These are phyloP conservation scores for Zele albiditarsus DNA, from an alignment of 2,888 invertebrate genomes.

Conservation along the genomic window DNA sequence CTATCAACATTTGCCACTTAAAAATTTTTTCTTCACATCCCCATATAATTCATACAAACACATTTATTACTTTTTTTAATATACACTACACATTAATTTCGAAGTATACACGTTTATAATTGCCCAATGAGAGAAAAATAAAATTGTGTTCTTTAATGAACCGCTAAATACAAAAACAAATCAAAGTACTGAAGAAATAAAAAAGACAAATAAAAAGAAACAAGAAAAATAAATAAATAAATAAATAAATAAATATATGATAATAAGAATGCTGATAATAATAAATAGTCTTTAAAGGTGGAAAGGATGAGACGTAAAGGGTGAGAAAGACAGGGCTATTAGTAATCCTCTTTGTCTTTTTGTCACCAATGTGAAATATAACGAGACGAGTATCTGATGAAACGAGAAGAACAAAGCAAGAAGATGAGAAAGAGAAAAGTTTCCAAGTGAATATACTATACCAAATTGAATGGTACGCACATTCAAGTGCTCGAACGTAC, in stretches of 20 bases:
- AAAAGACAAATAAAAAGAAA: background rate
- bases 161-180: slow-evolving; percentile 1
- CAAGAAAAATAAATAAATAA: background rate
- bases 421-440: slow-evolving; percentile 12
- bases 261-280: slow-evolving; percentile 11
- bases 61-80: slow-evolving; percentile 3
- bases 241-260: slow-evolving; percentile 1
- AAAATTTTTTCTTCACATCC: background rate
- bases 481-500: slow-evolving; percentile 29
- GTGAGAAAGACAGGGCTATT: slow-evolving; percentile 45
- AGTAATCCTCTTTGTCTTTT: slow-evolving; percentile 43
- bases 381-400: slow-evolving; percentile 39
- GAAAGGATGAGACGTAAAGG: slow-evolving; percentile 17
- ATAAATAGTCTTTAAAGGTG: slow-evolving; percentile 24
- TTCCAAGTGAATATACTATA: slow-evolving; percentile 51
- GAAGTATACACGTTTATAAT: background rate
- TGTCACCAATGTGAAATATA: slow-evolving; percentile 46
- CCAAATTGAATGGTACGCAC: slow-evolving; percentile 58
- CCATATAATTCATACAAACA: background rate
- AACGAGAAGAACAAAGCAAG: slow-evolving; percentile 19
- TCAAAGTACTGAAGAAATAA: background rate
- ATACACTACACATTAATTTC: background rate
- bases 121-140: slow-evolving; percentile 10
- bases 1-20: too few relatives aligned
- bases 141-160: slow-evolving; percentile 34